Conservation (phyloP, 2,113 vertebrate genomes). For the Lipotes vexillifer region DNA sequence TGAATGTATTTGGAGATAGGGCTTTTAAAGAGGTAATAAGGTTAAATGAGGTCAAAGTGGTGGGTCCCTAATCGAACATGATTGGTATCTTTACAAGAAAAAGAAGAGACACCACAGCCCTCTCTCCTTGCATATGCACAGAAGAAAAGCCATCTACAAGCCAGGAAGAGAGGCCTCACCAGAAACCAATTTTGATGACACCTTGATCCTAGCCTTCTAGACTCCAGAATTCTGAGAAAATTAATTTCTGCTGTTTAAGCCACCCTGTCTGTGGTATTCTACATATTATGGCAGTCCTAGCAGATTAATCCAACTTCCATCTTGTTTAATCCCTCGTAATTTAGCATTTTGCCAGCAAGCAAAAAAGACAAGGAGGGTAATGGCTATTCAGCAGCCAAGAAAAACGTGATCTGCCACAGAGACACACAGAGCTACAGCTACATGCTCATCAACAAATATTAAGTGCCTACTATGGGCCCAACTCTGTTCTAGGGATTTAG, state of each 20-base stretch:
- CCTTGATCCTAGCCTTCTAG: neutral
- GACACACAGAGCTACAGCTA: neutral
- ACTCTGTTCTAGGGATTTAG: neutral
- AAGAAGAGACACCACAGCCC: neutral
- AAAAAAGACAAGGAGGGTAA: neutral
- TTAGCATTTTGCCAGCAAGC: neutral
- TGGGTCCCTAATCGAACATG: neutral
- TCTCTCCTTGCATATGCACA: neutral
- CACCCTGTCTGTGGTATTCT: neutral
- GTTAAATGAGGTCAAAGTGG: neutral
- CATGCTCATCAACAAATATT: neutral
- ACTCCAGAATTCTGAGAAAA: neutral
- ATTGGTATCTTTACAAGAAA: neutral
- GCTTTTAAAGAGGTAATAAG: neutral
- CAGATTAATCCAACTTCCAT: neutral
- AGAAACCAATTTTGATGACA: neutral
- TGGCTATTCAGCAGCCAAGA: neutral
- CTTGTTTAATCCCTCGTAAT: neutral
- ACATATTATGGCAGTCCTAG: neutral
- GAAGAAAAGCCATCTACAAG: neutral
- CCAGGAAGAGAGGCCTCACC: neutral
- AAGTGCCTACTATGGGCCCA: neutral
- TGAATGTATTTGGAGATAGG: neutral
- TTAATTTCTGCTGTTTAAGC: neutral
- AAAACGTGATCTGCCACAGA: neutral